Conservation (phyloP, 1,140 invertebrate genomes). For the Ruditapes philippinarum region DNA sequence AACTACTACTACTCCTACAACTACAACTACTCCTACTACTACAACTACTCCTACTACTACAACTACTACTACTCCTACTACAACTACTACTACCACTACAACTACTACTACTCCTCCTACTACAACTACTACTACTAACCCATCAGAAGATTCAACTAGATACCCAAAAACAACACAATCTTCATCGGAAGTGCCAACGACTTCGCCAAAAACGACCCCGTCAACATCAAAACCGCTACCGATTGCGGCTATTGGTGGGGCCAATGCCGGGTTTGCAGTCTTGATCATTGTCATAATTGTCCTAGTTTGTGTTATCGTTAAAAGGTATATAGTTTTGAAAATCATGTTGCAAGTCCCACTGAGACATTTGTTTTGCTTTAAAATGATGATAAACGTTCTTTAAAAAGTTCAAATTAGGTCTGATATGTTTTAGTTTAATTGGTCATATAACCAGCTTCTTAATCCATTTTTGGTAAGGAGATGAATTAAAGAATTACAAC, state of each 20-base stretch:
- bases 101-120: background rate
- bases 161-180: background rate
- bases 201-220: background rate
- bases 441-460: too few species aligned
- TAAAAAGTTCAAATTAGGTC: too few species aligned
- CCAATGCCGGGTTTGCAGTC: background rate
- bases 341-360: too few species aligned
- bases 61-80: background rate
- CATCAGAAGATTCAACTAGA: background rate
- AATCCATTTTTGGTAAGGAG: too few species aligned
- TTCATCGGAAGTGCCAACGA: background rate
- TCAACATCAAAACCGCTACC: background rate
- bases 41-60: background rate
- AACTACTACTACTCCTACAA: too few species aligned
- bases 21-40: too few species aligned
- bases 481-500: too few species aligned
- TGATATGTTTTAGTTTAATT: too few species aligned
- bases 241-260: background rate
- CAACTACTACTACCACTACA: background rate
- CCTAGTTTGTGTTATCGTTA: background rate
- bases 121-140: background rate
- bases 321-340: too few species aligned
- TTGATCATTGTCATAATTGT: too few species aligned
- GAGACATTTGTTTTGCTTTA: too few species aligned
- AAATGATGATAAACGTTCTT: too few species aligned